Evolutionary conservation across 37 sponge, comb jelly and placozoan species (phyloP).

Genomic region (Petrosia ficiformis): DNA sequence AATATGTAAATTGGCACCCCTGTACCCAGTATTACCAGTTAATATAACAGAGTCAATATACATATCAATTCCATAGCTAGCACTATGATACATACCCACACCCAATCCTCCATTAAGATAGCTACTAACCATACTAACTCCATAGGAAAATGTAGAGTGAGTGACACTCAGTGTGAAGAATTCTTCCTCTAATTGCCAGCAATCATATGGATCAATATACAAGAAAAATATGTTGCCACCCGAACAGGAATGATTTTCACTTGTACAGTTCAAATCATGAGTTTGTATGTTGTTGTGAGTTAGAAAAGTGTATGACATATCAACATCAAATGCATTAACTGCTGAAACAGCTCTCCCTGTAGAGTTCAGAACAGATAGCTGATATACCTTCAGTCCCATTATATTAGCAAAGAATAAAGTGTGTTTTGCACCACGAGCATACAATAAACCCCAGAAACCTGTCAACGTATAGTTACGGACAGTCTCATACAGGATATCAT

Average conservation of each 20-base stretch:
- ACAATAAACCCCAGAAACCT: no score
- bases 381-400: not conserved
- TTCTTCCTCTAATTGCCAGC: not conserved
- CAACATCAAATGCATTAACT: not conserved
- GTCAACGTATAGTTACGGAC: no score
- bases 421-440: no score
- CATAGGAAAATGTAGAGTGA: not conserved
- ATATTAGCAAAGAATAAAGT: no score
- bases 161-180: not conserved
- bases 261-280: not conserved
- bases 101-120: not conserved
- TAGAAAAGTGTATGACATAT: not conserved
- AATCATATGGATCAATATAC: not conserved
- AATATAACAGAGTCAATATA: not conserved
- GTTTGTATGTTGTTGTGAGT: not conserved
- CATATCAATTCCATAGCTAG: not conserved
- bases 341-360: conserved; percentile 2
- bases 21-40: not conserved
- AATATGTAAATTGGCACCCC: not conserved
- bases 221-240: not conserved
- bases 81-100: not conserved
- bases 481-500: no score
- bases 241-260: no score
- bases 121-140: not conserved
- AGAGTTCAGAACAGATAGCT: conserved; percentile 1